These are phyloP conservation scores for Platalea minor DNA, from an alignment of 2,797 vertebrate species.

Conservation along the genomic window DNA sequence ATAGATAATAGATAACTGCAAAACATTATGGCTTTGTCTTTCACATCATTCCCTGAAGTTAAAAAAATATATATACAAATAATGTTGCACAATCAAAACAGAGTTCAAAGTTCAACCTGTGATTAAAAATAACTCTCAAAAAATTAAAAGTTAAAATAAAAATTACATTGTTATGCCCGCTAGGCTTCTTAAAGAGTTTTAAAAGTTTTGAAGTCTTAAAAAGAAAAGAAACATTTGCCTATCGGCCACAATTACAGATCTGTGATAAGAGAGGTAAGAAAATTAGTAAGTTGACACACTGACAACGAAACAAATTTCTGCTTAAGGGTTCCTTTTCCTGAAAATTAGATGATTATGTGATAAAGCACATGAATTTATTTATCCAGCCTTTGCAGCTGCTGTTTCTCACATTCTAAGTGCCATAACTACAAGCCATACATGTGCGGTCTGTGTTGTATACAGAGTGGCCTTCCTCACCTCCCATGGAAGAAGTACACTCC, in stretches of 20 bases:
- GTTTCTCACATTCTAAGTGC: neutral
- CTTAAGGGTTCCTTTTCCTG: neutral
- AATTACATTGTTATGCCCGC: neutral
- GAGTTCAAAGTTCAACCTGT: neutral
- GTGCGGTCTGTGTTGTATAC: neutral
- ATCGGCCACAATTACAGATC: neutral
- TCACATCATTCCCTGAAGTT: neutral
- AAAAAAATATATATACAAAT: neutral
- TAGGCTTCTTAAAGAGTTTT: neutral
- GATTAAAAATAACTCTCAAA: neutral
- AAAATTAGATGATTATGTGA: neutral
- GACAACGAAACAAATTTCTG: neutral
- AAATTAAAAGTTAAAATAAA: neutral
- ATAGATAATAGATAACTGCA: neutral
- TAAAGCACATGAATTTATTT: neutral
- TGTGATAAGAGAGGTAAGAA: neutral
- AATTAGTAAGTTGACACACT: neutral
- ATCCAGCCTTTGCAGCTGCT: neutral
- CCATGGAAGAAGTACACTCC: neutral
- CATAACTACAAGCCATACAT: rapidly evolving
- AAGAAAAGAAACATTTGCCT: neutral
- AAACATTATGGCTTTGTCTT: neutral
- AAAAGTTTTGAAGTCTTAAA: neutral
- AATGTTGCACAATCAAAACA: neutral
- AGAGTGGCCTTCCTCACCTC: neutral